Evolutionary conservation across 2,888 invertebrate genomes (phyloP).

Genomic region (Amphiduros pacificus): DNA sequence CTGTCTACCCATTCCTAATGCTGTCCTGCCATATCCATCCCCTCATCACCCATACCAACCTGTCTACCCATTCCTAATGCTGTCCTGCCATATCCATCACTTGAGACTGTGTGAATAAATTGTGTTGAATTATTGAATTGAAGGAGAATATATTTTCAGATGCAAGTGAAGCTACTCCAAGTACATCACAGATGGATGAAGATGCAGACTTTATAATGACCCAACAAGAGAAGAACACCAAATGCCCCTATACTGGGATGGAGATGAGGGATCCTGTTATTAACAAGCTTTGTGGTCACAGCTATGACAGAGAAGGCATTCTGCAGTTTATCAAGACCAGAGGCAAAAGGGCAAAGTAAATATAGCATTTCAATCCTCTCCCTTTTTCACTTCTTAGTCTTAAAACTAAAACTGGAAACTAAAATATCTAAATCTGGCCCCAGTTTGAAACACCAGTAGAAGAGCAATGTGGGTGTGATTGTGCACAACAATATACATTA

Average conservation of each 20-base stretch:
- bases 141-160: slow-evolving; percentile 6
- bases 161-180: neutral
- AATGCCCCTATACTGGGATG: slow-evolving; percentile 51
- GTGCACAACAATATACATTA: no score
- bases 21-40: no score
- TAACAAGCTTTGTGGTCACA: slow-evolving; percentile 49
- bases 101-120: no score
- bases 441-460: no score
- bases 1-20: no score
- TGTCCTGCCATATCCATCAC: no score
- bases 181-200: slow-evolving; percentile 8
- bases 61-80: no score
- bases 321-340: slow-evolving; percentile 36
- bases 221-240: slow-evolving; percentile 58
- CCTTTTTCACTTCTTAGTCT: neutral
- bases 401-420: no score
- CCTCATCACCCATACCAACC: no score
- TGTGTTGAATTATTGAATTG: no score
- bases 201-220: slow-evolving; percentile 20
- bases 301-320: slow-evolving; percentile 50
- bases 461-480: no score
- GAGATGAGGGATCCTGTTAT: slow-evolving; percentile 50
- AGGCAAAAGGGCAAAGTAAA: slow-evolving; percentile 21
- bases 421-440: no score
- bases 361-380: neutral